Evolutionary conservation across 2,113 vertebrate species (phyloP).

Genomic region (Ceratotherium simum): DNA sequence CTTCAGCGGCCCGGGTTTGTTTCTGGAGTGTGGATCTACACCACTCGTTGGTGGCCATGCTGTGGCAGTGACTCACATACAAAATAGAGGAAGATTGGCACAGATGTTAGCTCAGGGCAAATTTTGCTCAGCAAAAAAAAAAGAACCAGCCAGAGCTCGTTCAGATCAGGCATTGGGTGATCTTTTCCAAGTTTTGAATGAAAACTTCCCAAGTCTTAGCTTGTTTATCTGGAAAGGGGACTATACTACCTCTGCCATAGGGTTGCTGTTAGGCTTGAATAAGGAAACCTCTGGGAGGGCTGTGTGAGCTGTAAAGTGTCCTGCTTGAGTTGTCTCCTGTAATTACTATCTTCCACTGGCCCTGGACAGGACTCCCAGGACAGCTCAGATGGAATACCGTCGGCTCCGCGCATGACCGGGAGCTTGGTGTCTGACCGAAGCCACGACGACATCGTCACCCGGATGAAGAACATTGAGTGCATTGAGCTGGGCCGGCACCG

Average conservation of each 20-base stretch:
- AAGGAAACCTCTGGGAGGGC: not conserved
- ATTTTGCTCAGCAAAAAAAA: no score
- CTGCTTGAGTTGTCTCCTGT: not conserved
- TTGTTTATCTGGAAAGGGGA: not conserved
- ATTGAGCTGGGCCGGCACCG: constrained; percentile 96
- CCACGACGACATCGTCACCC: constrained; percentile 97
- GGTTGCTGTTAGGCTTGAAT: not conserved
- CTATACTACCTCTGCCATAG: not conserved
- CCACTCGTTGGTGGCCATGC: no score
- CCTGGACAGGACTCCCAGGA: constrained; percentile 94
- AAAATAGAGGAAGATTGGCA: no score
- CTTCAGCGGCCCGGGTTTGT: no score
- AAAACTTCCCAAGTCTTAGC: not conserved
- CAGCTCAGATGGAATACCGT: constrained; percentile 95
- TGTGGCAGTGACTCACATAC: no score
- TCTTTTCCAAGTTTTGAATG: not conserved
- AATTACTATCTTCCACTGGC: not conserved
- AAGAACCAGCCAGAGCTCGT: not conserved
- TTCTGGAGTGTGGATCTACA: no score
- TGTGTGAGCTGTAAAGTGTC: not conserved
- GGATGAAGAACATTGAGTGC: constrained; percentile 98
- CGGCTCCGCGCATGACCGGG: constrained; percentile 95
- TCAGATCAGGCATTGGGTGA: not conserved
- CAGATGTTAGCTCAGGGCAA: no score
- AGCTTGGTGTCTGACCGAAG: constrained; percentile 96